Evolutionary conservation across 1,140 invertebrate species (phyloP).

Genomic region (Eurosta solidaginis): DNA sequence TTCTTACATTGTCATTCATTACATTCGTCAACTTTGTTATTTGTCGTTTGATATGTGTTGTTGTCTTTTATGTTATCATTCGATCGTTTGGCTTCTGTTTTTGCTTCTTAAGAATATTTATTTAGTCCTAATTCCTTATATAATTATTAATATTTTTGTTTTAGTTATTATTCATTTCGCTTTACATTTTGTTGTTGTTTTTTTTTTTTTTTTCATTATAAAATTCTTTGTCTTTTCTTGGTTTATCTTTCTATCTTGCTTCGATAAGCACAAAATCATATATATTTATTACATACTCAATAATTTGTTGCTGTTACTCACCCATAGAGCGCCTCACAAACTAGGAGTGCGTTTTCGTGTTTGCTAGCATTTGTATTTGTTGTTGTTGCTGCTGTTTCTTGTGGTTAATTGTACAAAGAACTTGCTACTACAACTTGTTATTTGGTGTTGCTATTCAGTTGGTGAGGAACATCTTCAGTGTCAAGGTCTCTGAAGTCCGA

Average conservation of each 20-base stretch:
- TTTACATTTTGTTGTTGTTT: too few species aligned
- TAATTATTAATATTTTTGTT: neutral
- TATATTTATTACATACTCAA: neutral
- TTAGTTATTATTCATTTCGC: neutral
- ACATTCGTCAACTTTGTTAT: neutral
- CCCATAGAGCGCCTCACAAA: neutral
- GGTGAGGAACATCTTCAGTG: conserved; percentile 58
- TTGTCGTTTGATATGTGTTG: neutral
- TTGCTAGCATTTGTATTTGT: conserved; percentile 8
- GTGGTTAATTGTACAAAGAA: conserved; percentile 44
- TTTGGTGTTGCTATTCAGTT: conserved; percentile 43
- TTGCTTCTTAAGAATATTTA: neutral
- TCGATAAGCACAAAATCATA: neutral
- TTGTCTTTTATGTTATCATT: neutral
- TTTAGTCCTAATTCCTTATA: neutral
- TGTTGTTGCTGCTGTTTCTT: neutral
- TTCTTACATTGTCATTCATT: neutral
- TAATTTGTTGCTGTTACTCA: neutral
- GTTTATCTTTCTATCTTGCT: neutral
- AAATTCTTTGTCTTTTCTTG: neutral
- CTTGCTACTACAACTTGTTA: conserved; percentile 43
- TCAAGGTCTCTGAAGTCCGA: conserved; percentile 60
- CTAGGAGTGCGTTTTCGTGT: neutral
- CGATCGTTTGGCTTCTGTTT: neutral
- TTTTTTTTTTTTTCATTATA: neutral